Percentiles rank a stretch among this genome's conserved stretches.
Evolutionary conservation across 2,797 vertebrate genomes (phyloP).

Genomic region (Eulemur mongoz): DNA sequence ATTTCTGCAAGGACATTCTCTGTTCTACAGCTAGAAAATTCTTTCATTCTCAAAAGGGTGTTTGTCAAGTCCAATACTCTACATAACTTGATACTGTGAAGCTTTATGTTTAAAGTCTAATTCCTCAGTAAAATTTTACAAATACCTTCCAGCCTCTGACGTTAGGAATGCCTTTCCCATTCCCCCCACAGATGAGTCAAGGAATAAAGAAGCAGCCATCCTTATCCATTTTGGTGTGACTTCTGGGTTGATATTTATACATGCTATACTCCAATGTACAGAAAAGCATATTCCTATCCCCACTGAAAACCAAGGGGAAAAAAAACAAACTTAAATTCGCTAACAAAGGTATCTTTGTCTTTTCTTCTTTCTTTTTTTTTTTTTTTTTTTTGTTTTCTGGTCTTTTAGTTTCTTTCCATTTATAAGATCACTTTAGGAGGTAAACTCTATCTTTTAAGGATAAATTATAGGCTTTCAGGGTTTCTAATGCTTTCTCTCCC

Average conservation of each 20-base stretch:
- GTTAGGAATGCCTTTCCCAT: not conserved
- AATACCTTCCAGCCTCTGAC: not conserved
- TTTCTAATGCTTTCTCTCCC: not conserved
- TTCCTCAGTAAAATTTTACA: not conserved
- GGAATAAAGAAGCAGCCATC: not conserved
- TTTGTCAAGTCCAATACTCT: not conserved
- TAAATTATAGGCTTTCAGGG: not conserved
- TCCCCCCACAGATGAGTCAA: not conserved
- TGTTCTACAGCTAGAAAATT: not conserved
- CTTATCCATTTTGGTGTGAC: not conserved
- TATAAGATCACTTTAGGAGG: not conserved
- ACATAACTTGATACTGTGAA: not conserved
- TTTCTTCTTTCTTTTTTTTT: not conserved
- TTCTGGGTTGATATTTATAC: not conserved
- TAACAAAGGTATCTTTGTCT: not conserved
- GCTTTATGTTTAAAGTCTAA: not conserved
- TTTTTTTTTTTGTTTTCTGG: not conserved
- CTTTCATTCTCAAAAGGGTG: not conserved
- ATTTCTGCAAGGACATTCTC: not conserved
- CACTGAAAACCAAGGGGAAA: not conserved
- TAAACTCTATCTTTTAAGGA: not conserved
- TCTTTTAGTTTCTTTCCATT: not conserved
- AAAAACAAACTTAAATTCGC: not conserved
- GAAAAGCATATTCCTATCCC: not conserved
- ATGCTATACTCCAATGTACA: not conserved